Percentiles rank a stretch among this genome's conserved stretches.
phyloP scores from a whole-genome alignment of 2,888 invertebrate genomes.

The Odontocerum albicorne region DNA sequence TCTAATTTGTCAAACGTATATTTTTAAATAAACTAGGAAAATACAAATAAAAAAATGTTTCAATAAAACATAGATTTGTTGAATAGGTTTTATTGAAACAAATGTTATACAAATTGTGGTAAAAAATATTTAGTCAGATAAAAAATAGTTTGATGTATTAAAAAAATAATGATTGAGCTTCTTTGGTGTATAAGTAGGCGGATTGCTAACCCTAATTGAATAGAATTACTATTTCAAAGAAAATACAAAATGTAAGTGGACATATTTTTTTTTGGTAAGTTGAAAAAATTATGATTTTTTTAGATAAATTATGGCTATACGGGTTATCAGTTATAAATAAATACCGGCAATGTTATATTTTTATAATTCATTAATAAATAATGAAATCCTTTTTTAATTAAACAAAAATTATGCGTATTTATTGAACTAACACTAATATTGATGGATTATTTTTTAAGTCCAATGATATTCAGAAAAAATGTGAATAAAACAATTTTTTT shows the following conservation, averaged over 20 bases:
- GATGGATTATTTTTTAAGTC: no score
- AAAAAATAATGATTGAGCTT: constrained; percentile 24
- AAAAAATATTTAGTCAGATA: constrained; percentile 2
- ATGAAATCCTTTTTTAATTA: not conserved
- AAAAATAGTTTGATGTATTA: constrained; percentile 15
- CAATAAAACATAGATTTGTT: no score
- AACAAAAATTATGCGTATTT: no score
- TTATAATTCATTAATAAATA: not conserved
- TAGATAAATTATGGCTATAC: not conserved
- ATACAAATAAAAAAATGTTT: no score
- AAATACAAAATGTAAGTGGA: not conserved
- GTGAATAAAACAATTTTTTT: no score
- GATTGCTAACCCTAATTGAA: no score
- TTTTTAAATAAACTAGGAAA: no score
- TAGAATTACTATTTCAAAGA: no score
- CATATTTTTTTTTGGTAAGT: not conserved
- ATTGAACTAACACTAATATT: no score
- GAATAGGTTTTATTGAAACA: constrained; percentile 9
- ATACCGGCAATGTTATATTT: not conserved
- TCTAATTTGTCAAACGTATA: no score
- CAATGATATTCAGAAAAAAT: no score
- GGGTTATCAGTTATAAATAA: not conserved
- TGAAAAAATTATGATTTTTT: not conserved
- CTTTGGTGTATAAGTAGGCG: constrained; percentile 22
- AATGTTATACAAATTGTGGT: constrained; percentile 6